phyloP scores from a whole-genome alignment of 1,140 invertebrate species.

The Zaprionus tsacasi region DNA sequence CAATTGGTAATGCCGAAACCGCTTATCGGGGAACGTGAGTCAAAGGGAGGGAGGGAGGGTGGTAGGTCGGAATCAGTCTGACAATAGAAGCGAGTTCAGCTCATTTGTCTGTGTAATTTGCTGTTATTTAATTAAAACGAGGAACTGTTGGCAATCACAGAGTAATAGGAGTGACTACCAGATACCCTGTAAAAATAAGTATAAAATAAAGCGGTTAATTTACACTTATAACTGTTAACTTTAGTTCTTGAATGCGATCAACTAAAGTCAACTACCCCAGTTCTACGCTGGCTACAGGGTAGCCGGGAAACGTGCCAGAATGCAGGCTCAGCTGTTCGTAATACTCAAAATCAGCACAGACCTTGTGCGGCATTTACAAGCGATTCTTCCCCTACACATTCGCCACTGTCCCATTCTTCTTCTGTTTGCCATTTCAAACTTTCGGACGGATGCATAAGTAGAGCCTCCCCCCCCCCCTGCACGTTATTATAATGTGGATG shows the following conservation, averaged over 20 bases:
- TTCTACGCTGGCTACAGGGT: neutral
- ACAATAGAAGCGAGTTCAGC: slow-evolving; percentile 4
- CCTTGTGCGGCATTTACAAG: slow-evolving; percentile 67
- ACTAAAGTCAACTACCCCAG: neutral
- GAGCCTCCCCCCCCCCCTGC: neutral
- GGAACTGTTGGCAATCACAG: slow-evolving; percentile 51
- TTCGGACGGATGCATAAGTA: slow-evolving; percentile 45
- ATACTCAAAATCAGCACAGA: slow-evolving; percentile 41
- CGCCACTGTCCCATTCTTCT: slow-evolving; percentile 1
- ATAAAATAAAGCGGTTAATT: neutral
- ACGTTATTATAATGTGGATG: slow-evolving; percentile 53
- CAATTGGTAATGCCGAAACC: slow-evolving; percentile 2
- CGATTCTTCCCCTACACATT: slow-evolving; percentile 46
- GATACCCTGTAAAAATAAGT: neutral
- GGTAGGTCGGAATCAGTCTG: neutral
- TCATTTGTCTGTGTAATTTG: slow-evolving; percentile 50
- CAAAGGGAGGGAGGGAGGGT: slow-evolving; percentile 19
- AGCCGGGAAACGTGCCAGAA: slow-evolving; percentile 10
- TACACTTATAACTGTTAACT: too few relatives aligned
- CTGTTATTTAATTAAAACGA: slow-evolving; percentile 69
- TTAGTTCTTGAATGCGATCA: too few relatives aligned
- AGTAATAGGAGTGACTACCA: slow-evolving; percentile 6
- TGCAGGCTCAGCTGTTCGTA: slow-evolving; percentile 2
- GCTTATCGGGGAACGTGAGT: slow-evolving; percentile 40
- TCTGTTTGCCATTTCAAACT: slow-evolving; percentile 41